Conservation (phyloP, 2,113 vertebrate species). For the Muntiacus reevesi region DNA sequence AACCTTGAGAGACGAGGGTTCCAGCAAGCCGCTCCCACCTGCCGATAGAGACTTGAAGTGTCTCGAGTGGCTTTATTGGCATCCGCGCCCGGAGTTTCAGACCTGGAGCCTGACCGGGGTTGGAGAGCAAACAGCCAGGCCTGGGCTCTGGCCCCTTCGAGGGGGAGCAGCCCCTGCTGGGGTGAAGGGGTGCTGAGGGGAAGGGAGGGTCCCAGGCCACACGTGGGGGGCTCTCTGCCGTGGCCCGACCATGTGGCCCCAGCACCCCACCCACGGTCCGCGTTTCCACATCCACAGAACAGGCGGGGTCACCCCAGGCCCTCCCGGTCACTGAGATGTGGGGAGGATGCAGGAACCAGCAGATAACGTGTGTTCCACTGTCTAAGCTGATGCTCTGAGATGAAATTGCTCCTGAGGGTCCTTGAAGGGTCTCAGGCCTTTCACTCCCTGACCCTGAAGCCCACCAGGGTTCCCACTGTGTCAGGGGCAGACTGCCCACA, state of each 20-base stretch:
- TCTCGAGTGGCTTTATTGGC: background rate
- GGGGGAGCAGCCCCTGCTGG: background rate
- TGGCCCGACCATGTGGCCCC: background rate
- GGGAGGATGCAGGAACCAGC: rapidly evolving
- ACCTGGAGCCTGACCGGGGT: rapidly evolving
- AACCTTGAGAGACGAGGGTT: constrained; percentile 36
- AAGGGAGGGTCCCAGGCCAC: background rate
- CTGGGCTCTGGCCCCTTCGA: rapidly evolving
- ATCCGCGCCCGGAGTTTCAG: background rate
- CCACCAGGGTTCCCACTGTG: background rate
- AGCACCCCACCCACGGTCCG: background rate
- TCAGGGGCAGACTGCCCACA: background rate
- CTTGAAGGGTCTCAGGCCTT: background rate
- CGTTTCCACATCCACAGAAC: no score
- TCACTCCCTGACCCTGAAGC: background rate
- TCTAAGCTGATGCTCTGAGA: background rate
- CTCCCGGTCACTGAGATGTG: background rate
- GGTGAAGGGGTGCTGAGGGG: rapidly evolving
- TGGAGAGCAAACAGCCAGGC: background rate
- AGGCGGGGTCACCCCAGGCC: background rate
- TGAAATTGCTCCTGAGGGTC: rapidly evolving
- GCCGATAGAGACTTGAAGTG: background rate
- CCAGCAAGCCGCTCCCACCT: background rate
- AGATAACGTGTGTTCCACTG: rapidly evolving
- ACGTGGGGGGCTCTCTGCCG: rapidly evolving